Evolutionary conservation across 2,797 vertebrate species (phyloP), one percentile per base, ranked within the genome.

Genomic region (Crossoptilon crossoptilon): DNA sequence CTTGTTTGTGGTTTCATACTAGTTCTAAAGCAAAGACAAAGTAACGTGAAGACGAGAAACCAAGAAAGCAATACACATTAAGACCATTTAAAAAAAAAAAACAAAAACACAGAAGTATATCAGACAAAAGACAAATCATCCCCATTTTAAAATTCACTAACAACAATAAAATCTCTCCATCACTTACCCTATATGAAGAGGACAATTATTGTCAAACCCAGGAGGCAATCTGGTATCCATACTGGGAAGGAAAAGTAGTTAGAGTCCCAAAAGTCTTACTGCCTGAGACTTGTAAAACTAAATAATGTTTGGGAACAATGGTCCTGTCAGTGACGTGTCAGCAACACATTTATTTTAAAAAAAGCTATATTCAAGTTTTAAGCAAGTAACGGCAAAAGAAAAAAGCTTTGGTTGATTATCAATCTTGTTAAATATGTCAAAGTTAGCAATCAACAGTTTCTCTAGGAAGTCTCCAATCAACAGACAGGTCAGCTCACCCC

Each of bases 371-470:
- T 93, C 84, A 96, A 92, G 58, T 89, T 94, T 96, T 95, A 88
- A 96, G 94, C 73, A 94, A 95, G 74, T 96, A 89, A 95, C 89
- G 93, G 84, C 74, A 87, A 96, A 95, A 94, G 33, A 86, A 82
- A 95, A 77, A 92, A 49, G 68, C 93, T 97, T 96, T 87, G 92
- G 95, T 92, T 95, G 94, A 95, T 88, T 93, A 95, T 80, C 67
- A 69, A 73, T 92, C 80, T 90, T 80, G 90, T 93, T 97, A 95
- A 95, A 59, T 67, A 95, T 26, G 72, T 95, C 81, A 80, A 93
- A 82, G 86, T 58, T 83, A 97, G 66, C 78, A 74, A 89, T 91
- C 91, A 96, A 91, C 68, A 74, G 73, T 81, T 94, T 94, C 87
- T 93, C 91, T 91, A 93, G 39, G 64, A 96, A 91, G 85, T 82